Conservation (phyloP, 2,797 vertebrate genomes). For the Scolopax rusticola region DNA sequence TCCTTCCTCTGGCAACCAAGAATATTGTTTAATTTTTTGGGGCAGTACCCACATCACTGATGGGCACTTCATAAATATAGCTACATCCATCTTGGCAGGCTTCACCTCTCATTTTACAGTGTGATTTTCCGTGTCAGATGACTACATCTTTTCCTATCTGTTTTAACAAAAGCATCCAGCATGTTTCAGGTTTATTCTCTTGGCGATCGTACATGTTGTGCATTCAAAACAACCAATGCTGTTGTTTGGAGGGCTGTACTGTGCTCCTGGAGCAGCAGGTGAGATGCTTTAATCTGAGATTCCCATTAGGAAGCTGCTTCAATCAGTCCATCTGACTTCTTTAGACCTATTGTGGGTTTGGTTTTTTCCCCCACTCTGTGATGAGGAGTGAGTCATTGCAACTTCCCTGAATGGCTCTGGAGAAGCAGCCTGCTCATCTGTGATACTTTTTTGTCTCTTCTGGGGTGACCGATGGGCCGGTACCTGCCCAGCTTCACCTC, state of each 20-base stretch:
- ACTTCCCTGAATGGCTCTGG: neutral
- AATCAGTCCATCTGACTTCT: neutral
- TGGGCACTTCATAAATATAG: neutral
- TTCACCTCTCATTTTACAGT: conserved; percentile 10
- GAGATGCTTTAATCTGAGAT: neutral
- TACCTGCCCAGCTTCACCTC: neutral
- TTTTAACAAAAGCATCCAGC: neutral
- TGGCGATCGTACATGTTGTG: neutral
- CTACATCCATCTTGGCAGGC: conserved; percentile 7
- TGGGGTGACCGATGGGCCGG: neutral
- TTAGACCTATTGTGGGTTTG: neutral
- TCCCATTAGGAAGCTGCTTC: neutral
- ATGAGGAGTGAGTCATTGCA: neutral
- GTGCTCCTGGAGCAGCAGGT: conserved; percentile 22
- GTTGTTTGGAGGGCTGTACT: neutral
- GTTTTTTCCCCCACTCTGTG: neutral
- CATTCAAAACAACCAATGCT: neutral
- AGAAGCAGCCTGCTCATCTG: neutral
- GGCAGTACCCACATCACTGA: neutral
- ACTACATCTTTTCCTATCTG: neutral
- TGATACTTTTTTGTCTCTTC: neutral
- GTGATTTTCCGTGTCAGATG: neutral
- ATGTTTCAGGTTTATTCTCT: neutral
- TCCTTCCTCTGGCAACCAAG: neutral
- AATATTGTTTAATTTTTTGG: neutral